Evolutionary conservation across 2,888 invertebrate genomes (phyloP).

Genomic region (Calameuta idolon): DNA sequence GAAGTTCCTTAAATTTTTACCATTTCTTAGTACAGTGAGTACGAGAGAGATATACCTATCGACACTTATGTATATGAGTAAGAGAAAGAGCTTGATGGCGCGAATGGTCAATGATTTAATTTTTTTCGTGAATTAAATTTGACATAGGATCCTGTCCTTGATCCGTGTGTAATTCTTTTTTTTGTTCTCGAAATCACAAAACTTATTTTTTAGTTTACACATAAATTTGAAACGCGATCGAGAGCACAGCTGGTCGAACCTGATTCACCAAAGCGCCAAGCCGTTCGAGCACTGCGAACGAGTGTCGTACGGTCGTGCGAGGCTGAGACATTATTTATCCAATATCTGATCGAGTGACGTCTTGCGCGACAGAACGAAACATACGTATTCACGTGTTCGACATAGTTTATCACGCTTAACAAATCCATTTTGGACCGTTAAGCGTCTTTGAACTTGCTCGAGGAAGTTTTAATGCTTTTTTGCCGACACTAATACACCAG

Average conservation of each 20-base stretch:
- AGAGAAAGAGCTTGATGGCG: no score
- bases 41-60: background rate
- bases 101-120: no score
- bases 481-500: background rate
- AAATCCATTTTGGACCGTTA: constrained; percentile 32
- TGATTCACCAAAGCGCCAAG: background rate
- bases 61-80: no score
- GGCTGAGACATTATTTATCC: constrained; percentile 43
- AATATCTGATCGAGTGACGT: constrained; percentile 47
- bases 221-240: background rate
- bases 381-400: constrained; percentile 53
- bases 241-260: background rate
- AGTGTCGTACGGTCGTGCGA: background rate
- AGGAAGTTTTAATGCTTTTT: background rate
- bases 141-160: background rate
- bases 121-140: background rate
- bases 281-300: background rate
- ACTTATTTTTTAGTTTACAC: background rate
- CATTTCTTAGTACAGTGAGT: background rate
- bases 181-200: background rate
- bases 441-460: background rate
- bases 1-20: background rate
- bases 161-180: background rate
- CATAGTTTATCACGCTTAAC: constrained; percentile 54
- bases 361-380: constrained; percentile 39